These are phyloP conservation scores for Gymnocheta viridis DNA, from an alignment of 2,888 invertebrate species.

Conservation along the genomic window DNA sequence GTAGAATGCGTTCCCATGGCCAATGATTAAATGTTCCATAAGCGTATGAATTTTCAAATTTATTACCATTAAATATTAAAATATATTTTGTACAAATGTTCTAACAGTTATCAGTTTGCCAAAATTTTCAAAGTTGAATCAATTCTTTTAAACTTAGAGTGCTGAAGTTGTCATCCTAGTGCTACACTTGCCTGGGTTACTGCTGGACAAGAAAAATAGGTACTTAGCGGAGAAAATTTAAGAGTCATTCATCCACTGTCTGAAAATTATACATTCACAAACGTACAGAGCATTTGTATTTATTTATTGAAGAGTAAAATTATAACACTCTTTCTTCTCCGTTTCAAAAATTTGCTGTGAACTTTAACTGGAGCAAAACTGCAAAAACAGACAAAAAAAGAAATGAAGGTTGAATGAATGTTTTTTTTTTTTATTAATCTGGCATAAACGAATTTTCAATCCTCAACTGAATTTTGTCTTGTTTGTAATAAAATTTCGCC, in stretches of 20 bases:
- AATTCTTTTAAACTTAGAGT: not conserved
- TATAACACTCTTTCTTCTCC: slow-evolving; percentile 33
- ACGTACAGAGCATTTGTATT: slow-evolving; percentile 1
- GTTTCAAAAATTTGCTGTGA: slow-evolving; percentile 29
- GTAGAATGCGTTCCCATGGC: too few relatives aligned
- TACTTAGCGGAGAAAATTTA: slow-evolving; percentile 5
- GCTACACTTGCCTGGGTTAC: not conserved
- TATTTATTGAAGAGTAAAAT: slow-evolving; percentile 19
- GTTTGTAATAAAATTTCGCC: not conserved
- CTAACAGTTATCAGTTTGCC: too few relatives aligned
- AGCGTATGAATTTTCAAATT: too few relatives aligned
- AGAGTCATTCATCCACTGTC: slow-evolving; percentile 42
- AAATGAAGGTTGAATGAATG: slow-evolving; percentile 28
- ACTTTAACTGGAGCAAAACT: slow-evolving; percentile 6
- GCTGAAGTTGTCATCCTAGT: not conserved
- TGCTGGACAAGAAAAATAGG: not conserved
- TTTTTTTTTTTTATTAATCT: slow-evolving; percentile 6
- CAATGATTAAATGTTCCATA: too few relatives aligned
- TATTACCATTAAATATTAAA: too few relatives aligned
- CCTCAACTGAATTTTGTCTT: slow-evolving; percentile 11
- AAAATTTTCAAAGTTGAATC: not conserved
- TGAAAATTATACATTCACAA: slow-evolving; percentile 9
- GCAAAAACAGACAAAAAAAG: not conserved
- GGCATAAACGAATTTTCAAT: slow-evolving; percentile 16
- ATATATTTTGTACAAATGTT: too few relatives aligned